Conservation (phyloP, 2,797 vertebrate species). For the Acomys russatus region DNA sequence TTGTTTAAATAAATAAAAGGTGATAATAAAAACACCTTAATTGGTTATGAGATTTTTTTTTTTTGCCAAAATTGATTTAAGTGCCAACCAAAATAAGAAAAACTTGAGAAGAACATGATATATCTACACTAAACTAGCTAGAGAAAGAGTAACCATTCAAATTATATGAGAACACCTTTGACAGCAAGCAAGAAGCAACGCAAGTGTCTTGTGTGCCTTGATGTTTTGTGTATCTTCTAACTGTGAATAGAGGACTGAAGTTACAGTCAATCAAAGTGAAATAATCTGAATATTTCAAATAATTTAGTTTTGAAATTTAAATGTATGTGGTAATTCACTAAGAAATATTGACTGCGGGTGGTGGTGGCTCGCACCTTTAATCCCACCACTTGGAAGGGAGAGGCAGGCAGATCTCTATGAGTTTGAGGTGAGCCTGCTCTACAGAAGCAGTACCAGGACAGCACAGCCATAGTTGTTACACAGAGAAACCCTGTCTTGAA, state of each 20-base stretch:
- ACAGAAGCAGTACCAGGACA: no score
- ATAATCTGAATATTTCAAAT: slow-evolving; percentile 14
- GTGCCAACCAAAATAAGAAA: not conserved
- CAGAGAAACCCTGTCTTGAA: no score
- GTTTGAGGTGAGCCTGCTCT: no score
- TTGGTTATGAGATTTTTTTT: not conserved
- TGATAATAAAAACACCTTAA: not conserved
- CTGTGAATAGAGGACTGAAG: not conserved
- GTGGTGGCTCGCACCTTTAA: no score
- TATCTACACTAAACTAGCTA: not conserved
- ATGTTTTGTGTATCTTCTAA: not conserved
- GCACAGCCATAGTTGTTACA: no score
- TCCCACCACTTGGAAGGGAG: no score
- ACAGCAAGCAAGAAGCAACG: not conserved
- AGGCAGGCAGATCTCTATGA: no score
- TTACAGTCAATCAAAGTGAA: not conserved
- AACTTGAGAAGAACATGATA: not conserved
- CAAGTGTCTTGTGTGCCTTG: not conserved
- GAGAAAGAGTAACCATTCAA: not conserved
- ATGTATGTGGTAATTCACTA: not conserved
- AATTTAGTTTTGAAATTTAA: not conserved
- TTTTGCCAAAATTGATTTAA: not conserved
- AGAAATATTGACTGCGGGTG: not conserved
- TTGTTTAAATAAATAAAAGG: not conserved
- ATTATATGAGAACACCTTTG: not conserved